Evolutionary conservation across 2,888 invertebrate species (phyloP), one percentile per base, ranked within the genome.

Genomic region (Leptinotarsa juncta): DNA sequence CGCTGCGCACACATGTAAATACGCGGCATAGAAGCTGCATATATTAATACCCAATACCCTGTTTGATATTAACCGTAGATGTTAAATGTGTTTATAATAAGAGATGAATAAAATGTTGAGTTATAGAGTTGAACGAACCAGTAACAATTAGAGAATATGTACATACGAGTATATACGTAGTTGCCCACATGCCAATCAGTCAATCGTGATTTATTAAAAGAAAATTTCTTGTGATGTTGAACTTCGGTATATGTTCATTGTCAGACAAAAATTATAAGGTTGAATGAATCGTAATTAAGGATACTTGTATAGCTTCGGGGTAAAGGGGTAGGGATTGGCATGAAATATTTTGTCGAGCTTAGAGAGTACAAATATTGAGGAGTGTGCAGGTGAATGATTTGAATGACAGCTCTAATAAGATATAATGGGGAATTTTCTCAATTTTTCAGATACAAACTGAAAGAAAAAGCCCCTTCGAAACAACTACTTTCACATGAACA

Each of bases 101-200:
- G 42, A 55, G 51, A 68, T 32, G 68, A 68, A 68, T 68, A 68
- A 68, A 50, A 55, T 68, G 55, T 23, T n/a, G 51, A 68, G 73
- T 73, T 73, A 57, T 60, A 67, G 67, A 76, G 76, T 76, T 76
- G 76, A 76, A 76, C 65, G 76, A 76, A 76, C 76, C 60, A 71
- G n/a, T 51, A 68, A 71, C 76, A 76, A 76, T 76, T 76, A 73
- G 71, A 71, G 68, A 73, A 69, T 71, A 74, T 74, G 53, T 69
- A 42, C 42, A 42, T 42, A 42, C 42, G 69, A 66, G 55, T 60
- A 72, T 51, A 69, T 72, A 72, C 69, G 57, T 71, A 60, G 26
- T 49, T 67, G 23, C 23, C 32, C 26, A 15, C 57, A 66, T 60
- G 70, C 75, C 68, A 68, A 68, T 68, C 68, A 68, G 55, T 53